Evolutionary conservation across 92 coral and sea anemone genomes (phyloP), one percentile per base, ranked within the genome.

Genomic region (Montipora capitata): DNA sequence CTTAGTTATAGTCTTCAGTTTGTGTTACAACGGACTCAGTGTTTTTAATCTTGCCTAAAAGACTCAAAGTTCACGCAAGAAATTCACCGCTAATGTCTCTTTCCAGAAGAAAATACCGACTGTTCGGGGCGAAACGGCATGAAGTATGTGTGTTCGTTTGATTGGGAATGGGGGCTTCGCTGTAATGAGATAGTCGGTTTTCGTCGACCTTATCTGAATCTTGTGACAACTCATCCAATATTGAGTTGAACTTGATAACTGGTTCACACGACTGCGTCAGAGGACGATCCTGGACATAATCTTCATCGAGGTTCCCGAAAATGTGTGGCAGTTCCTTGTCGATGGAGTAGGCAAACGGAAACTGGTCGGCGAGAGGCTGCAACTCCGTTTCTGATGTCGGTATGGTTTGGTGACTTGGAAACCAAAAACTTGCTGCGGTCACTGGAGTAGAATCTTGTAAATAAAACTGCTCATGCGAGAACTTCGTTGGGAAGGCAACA

Each of bases 311-410:
- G 42, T 82, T 5, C 2, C 61, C 78, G 42, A 82, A 82, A 56
- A 82, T 82, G 57, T 57, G 86, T 13, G 86, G 86, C 10, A 70
- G 41, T 4, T 82, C 86, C 44, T 54, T 72, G 2, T 78, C 86
- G 40, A 42, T 40, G 20, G 86, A 69, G 40, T 40, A 68, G 2
- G 78, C 38, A 43, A 69, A 82, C 10, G 85, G 67, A 35, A 67
- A 80, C 76, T 80, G 76, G 17, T 66, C 74, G 0, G 83, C 3
- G 6, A 78, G 83, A 44, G 20, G 7, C 40, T 14, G 18, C 41
- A 16, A 9, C 6, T 41, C 61, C 17, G 72, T 45, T 3, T 5
- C 49, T 44, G 49, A 3, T 10, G 10, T 7, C 16, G 84, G 84
- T 15, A 7, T 15, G 3, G 84, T 2, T 1, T 6, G 63, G 42